Conservation (phyloP, 2,113 vertebrate species). For the Corythornis cristatus region DNA sequence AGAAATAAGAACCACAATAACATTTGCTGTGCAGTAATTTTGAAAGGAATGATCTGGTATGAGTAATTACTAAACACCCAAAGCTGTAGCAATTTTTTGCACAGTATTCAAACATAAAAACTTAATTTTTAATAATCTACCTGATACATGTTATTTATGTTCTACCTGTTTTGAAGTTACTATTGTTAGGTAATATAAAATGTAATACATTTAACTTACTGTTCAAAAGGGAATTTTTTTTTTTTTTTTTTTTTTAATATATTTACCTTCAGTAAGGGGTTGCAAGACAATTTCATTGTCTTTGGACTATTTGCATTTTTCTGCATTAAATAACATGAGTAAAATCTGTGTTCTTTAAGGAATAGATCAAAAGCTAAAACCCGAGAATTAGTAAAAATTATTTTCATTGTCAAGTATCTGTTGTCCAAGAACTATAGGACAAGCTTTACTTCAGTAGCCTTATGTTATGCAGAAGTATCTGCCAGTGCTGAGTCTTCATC, state of each 20-base stretch:
- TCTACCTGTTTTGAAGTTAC: conserved; percentile 2
- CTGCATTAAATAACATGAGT: background rate
- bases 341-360: background rate
- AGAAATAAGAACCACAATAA: background rate
- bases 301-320: background rate
- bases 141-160: background rate
- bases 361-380: background rate
- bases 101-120: background rate
- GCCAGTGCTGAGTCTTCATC: background rate
- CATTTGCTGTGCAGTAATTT: conserved; percentile 26
- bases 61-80: background rate
- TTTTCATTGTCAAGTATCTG: background rate
- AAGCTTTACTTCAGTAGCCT: background rate
- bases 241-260: background rate
- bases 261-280: background rate
- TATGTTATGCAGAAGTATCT: background rate
- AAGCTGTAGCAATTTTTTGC: conserved; percentile 31
- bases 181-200: background rate
- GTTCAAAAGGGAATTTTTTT: conserved; percentile 7
- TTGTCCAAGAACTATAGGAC: background rate
- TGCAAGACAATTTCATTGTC: background rate
- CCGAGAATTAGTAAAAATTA: background rate
- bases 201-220: background rate
- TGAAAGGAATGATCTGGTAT: background rate
- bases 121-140: background rate